Evolutionary conservation across 2,113 vertebrate genomes (phyloP).

Genomic region (Vimba vimba): DNA sequence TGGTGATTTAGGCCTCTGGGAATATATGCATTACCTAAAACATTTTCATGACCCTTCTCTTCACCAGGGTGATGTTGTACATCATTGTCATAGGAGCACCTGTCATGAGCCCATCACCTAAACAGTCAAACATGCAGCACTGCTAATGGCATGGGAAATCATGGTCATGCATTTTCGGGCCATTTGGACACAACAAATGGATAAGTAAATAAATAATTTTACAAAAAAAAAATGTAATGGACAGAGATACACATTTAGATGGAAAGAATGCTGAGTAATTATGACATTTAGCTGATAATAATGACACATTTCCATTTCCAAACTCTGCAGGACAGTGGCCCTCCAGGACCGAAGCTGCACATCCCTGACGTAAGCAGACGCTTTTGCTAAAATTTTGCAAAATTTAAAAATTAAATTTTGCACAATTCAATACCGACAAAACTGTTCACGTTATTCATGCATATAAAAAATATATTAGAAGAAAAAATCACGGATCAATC

Average conservation of each 20-base stretch:
- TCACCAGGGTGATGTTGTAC: not conserved
- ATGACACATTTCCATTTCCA: not conserved
- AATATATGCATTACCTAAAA: not conserved
- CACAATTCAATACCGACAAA: no score
- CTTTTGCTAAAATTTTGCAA: no score
- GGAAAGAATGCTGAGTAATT: not conserved
- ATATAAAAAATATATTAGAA: not conserved
- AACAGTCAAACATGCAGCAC: not conserved
- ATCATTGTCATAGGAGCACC: not conserved
- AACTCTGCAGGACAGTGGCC: no score
- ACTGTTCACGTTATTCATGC: no score
- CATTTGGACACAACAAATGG: not conserved
- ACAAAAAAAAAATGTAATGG: not conserved
- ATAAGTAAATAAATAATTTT: not conserved
- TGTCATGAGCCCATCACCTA: constrained; percentile 1
- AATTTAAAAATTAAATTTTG: no score
- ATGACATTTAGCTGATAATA: not conserved
- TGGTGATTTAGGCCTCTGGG: not conserved
- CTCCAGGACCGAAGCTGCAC: no score
- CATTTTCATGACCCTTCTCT: not conserved
- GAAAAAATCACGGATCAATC: not conserved
- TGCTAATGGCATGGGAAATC: constrained; percentile 15
- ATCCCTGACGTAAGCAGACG: no score
- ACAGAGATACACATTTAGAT: not conserved
- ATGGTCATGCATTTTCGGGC: not conserved